Conservation (phyloP, 1,140 invertebrate genomes). For the Pomacea maculata region DNA sequence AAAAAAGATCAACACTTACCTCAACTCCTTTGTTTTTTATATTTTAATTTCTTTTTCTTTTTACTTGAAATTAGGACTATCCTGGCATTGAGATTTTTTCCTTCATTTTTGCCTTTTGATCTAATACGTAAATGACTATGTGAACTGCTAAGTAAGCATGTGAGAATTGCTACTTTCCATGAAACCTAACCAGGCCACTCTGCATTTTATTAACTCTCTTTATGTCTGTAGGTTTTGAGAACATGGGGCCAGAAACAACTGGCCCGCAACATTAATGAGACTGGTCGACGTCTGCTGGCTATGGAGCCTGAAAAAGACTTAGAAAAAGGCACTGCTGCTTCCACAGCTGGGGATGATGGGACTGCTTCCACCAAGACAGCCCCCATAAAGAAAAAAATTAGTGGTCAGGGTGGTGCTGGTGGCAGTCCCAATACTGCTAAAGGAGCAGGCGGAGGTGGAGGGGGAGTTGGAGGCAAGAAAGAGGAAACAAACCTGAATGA, state of each 20-base stretch:
- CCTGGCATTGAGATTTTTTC: no score
- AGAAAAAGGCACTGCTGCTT: conserved; percentile 32
- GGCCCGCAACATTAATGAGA: conserved; percentile 58
- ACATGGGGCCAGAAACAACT: conserved; percentile 60
- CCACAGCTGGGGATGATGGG: conserved; percentile 12
- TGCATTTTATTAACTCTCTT: background rate
- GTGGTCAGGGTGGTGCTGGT: conserved; percentile 29
- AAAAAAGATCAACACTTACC: background rate
- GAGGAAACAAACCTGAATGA: conserved; percentile 51
- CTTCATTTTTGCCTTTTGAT: no score
- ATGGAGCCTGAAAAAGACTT: conserved; percentile 39
- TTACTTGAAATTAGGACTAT: no score
- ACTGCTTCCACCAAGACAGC: conserved; percentile 28
- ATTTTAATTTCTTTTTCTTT: no score
- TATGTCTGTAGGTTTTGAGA: conserved; percentile 49
- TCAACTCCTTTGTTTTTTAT: background rate
- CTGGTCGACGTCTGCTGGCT: conserved; percentile 55
- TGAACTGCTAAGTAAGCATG: background rate
- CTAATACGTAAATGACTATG: no score
- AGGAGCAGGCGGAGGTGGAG: conserved; percentile 8
- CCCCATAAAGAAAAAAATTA: conserved; percentile 48
- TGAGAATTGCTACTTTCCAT: no score
- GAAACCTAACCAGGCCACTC: no score
- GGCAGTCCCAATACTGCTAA: background rate
- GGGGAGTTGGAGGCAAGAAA: conserved; percentile 28